Conservation (phyloP, 2,888 invertebrate species). For the Psococerastis gibbosa region DNA sequence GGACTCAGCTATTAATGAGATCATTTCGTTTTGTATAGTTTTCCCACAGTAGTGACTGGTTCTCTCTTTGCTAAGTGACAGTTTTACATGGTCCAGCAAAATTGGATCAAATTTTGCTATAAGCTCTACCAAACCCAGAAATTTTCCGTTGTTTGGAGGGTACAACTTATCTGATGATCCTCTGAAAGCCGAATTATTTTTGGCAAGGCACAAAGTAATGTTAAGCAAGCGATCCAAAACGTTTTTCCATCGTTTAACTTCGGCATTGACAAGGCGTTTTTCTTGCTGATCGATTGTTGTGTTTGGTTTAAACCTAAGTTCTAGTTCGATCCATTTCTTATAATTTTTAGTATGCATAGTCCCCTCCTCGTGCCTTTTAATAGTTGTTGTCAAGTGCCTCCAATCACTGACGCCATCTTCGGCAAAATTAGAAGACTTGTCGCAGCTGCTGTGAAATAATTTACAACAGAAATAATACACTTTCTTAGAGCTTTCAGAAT, state of each 20-base stretch:
- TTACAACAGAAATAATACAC: slow-evolving; percentile 7
- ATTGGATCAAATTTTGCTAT: slow-evolving; percentile 22
- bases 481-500: slow-evolving; percentile 1
- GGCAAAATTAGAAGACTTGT: background rate
- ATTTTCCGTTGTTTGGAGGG: slow-evolving; percentile 21
- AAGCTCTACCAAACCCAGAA: slow-evolving; percentile 21
- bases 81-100: slow-evolving; percentile 21
- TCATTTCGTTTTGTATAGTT: slow-evolving; percentile 22
- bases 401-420: background rate
- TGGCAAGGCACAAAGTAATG: slow-evolving; percentile 20
- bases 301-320: background rate
- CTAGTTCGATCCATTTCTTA: background rate
- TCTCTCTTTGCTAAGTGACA: slow-evolving; percentile 19
- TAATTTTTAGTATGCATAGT: background rate
- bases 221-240: slow-evolving; percentile 20
- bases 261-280: slow-evolving; percentile 18
- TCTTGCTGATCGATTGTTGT: slow-evolving; percentile 20
- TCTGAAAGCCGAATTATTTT: slow-evolving; percentile 21
- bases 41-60: slow-evolving; percentile 21
- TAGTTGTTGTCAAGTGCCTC: background rate
- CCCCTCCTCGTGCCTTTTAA: background rate
- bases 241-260: slow-evolving; percentile 20
- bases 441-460: background rate
- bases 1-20: slow-evolving; percentile 19
- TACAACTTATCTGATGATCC: slow-evolving; percentile 20